phyloP scores from a whole-genome alignment of 2,113 vertebrate genomes.

The Rousettus leschenaultii region DNA sequence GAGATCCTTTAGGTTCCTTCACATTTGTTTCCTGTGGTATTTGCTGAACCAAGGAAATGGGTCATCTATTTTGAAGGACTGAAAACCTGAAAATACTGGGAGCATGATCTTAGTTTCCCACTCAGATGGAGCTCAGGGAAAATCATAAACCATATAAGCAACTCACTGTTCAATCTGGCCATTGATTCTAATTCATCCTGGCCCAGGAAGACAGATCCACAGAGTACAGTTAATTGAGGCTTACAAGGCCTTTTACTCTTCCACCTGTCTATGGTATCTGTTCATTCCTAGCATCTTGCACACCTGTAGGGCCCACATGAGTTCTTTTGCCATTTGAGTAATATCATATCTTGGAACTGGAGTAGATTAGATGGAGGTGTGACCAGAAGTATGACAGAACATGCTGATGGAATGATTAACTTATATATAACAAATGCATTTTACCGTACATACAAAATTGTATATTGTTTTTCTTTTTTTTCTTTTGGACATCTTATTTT shows the following conservation, averaged over 20 bases:
- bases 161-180: background rate
- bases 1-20: background rate
- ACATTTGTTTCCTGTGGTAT: background rate
- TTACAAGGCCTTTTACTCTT: background rate
- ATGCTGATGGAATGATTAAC: background rate
- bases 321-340: background rate
- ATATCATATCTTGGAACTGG: background rate
- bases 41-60: slow-evolving; percentile 32
- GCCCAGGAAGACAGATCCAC: background rate
- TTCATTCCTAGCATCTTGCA: background rate
- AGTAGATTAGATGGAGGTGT: background rate
- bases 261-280: no score
- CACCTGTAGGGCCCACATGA: background rate
- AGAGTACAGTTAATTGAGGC: background rate
- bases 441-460: background rate
- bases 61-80: slow-evolving; percentile 8
- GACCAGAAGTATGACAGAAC: background rate
- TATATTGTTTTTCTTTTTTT: background rate
- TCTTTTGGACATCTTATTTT: background rate
- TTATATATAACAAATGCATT: background rate
- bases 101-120: background rate
- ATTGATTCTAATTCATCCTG: background rate
- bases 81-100: background rate
- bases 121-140: background rate
- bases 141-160: background rate